Evolutionary conservation across 2,888 invertebrate species (phyloP).

Genomic region (Sphaeridia pumilis): DNA sequence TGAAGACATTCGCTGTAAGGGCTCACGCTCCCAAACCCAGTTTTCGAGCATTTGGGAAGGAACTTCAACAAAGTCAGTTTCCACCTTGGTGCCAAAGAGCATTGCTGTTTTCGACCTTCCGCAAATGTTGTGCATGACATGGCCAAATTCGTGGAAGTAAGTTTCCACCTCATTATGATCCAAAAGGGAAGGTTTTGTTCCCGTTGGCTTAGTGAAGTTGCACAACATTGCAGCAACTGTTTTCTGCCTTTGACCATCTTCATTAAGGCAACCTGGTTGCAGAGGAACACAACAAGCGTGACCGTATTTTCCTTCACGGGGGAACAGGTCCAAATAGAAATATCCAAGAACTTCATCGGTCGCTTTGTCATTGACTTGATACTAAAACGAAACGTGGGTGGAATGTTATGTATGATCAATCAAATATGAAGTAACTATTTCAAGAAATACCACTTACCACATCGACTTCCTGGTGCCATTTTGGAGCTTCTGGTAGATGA

Average conservation of each 20-base stretch:
- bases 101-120: slow-evolving; percentile 40
- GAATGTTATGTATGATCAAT: background rate
- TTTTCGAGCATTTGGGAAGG: slow-evolving; percentile 41
- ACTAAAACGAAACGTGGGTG: slow-evolving; percentile 35
- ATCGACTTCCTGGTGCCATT: slow-evolving; percentile 43
- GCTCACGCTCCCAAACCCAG: slow-evolving; percentile 45
- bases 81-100: slow-evolving; percentile 44
- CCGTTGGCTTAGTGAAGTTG: slow-evolving; percentile 44
- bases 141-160: slow-evolving; percentile 47
- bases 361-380: slow-evolving; percentile 41
- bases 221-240: slow-evolving; percentile 44
- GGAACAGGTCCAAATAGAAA: slow-evolving; percentile 44
- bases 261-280: slow-evolving; percentile 37
- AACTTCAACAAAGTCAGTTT: slow-evolving; percentile 43
- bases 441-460: slow-evolving; percentile 38
- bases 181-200: slow-evolving; percentile 42
- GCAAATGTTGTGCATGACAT: slow-evolving; percentile 46
- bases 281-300: slow-evolving; percentile 43
- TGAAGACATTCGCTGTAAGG: slow-evolving; percentile 41
- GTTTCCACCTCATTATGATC: slow-evolving; percentile 45
- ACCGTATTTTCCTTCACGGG: slow-evolving; percentile 45
- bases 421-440: background rate
- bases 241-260: slow-evolving; percentile 37
- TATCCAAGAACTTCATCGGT: slow-evolving; percentile 41
- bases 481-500: slow-evolving; percentile 39